Evolutionary conservation across 2,113 vertebrate genomes (phyloP).

Genomic region (Platichthys flesus): DNA sequence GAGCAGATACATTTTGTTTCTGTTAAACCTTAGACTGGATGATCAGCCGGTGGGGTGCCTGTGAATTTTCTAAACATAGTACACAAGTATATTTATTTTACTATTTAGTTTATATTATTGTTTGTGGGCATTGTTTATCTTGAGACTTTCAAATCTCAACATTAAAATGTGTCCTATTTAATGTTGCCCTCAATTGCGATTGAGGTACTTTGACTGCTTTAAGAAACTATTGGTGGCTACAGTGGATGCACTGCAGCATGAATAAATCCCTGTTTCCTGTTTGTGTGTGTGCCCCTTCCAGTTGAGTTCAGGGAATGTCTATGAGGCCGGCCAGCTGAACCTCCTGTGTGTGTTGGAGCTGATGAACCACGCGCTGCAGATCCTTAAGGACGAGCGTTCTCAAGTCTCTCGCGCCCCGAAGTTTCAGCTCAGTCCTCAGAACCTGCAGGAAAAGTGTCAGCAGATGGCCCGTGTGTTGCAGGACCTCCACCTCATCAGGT

Average conservation of each 20-base stretch:
- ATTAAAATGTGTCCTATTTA: too few relatives aligned
- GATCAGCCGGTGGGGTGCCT: too few relatives aligned
- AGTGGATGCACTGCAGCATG: not conserved
- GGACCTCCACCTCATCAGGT: constrained; percentile 81
- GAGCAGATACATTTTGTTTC: constrained; percentile 84
- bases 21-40: too few relatives aligned
- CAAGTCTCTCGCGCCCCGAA: constrained; percentile 39
- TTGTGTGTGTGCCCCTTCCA: constrained; percentile 52
- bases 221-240: not conserved
- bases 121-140: too few relatives aligned
- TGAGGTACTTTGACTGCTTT: too few relatives aligned
- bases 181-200: too few relatives aligned
- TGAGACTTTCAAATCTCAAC: too few relatives aligned
- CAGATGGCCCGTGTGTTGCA: constrained; percentile 65
- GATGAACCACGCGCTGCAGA: constrained; percentile 84
- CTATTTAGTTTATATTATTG: too few relatives aligned
- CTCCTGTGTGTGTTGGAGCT: constrained; percentile 86
- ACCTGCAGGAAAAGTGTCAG: constrained; percentile 69
- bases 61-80: too few relatives aligned
- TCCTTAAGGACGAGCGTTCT: constrained; percentile 76
- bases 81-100: too few relatives aligned
- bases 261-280: not conserved
- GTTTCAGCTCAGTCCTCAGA: constrained; percentile 54
- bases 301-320: constrained; percentile 82
- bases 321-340: constrained; percentile 87